Conservation (phyloP, 1,140 invertebrate genomes). For the Dolichoris vasculosae region DNA sequence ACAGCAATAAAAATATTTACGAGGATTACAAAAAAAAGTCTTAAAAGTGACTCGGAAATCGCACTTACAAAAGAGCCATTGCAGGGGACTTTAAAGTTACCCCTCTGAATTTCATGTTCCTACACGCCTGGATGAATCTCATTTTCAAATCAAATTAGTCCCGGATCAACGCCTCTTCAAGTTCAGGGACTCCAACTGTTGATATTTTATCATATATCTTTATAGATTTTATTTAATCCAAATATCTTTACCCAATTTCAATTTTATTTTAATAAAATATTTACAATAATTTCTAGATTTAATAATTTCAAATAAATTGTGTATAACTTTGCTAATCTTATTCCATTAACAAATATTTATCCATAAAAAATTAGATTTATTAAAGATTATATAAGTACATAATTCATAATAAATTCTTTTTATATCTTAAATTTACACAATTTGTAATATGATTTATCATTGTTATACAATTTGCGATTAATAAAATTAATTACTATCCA, state of each 20-base stretch:
- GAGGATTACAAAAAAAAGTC: neutral
- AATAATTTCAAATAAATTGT: too few species aligned
- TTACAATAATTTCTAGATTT: neutral
- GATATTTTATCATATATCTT: constrained; percentile 17
- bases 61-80: constrained; percentile 5
- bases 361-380: too few species aligned
- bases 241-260: neutral
- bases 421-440: too few species aligned
- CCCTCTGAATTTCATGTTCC: constrained; percentile 21
- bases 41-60: constrained; percentile 8
- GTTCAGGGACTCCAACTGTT: neutral
- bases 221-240: constrained; percentile 2
- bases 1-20: neutral
- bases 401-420: too few species aligned
- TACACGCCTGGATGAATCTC: constrained; percentile 42
- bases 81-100: constrained; percentile 9
- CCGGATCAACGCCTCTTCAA: constrained; percentile 40
- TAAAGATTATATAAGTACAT: too few species aligned
- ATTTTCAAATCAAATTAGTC: constrained; percentile 48
- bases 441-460: too few species aligned
- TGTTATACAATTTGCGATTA: too few species aligned
- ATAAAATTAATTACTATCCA: too few species aligned
- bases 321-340: too few species aligned
- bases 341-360: too few species aligned
- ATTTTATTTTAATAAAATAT: neutral